Percentiles rank a stretch among this genome's conserved stretches.
phyloP scores from a whole-genome alignment of 2,888 invertebrate species.

The Drosophila antonietae region DNA sequence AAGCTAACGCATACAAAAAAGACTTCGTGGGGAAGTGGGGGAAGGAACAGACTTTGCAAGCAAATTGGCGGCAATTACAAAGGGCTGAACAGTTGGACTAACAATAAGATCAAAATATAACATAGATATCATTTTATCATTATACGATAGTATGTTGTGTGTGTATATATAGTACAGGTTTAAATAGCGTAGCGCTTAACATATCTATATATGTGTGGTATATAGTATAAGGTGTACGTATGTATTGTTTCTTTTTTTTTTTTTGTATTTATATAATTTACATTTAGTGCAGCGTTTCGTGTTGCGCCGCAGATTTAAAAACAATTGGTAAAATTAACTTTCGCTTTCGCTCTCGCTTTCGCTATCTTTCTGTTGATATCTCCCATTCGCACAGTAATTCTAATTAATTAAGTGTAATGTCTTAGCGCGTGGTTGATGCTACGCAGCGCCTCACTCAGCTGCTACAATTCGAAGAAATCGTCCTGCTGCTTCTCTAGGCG shows the following conservation, averaged over 20 bases:
- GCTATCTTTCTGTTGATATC: neutral
- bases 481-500: constrained; percentile 94
- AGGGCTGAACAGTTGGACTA: constrained; percentile 51
- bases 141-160: constrained; percentile 50
- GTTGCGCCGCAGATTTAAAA: constrained; percentile 60
- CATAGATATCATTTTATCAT: constrained; percentile 54
- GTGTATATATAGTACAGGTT: constrained; percentile 66
- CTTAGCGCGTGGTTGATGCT: constrained; percentile 23
- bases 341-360: constrained; percentile 33
- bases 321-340: constrained; percentile 63
- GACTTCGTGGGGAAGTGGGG: constrained; percentile 35
- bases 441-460: constrained; percentile 67
- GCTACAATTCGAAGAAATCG: constrained; percentile 96
- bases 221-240: constrained; percentile 30
- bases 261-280: constrained; percentile 54
- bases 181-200: constrained; percentile 59
- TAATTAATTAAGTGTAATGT: constrained; percentile 55
- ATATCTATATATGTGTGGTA: constrained; percentile 20
- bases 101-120: constrained; percentile 52
- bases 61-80: constrained; percentile 72
- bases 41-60: constrained; percentile 59
- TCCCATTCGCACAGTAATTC: constrained; percentile 37
- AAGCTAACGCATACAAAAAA: constrained; percentile 63
- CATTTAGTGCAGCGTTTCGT: constrained; percentile 54
- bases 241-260: constrained; percentile 13